Conservation (phyloP, 1,140 invertebrate genomes). For the Mamestra configurata region DNA sequence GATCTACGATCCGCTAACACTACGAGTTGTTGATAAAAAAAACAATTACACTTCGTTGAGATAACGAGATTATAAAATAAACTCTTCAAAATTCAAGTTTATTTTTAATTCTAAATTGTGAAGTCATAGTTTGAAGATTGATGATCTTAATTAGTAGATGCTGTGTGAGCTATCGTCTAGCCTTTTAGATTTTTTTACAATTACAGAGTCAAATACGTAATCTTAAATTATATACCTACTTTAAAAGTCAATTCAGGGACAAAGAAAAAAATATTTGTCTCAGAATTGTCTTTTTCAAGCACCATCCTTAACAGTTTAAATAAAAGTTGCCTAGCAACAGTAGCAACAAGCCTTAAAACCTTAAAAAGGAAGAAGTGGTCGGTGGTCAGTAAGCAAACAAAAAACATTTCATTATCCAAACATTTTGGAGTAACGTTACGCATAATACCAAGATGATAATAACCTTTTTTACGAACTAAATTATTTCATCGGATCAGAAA, state of each 20-base stretch:
- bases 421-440: background rate
- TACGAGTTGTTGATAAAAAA: slow-evolving; percentile 5
- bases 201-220: no score
- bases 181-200: no score
- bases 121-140: background rate
- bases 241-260: no score
- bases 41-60: slow-evolving; percentile 27
- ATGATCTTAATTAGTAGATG: slow-evolving; percentile 1
- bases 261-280: no score
- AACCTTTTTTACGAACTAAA: background rate
- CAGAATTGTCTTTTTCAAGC: no score
- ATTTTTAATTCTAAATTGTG: background rate
- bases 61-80: slow-evolving; percentile 33
- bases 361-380: no score
- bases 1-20: background rate
- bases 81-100: slow-evolving; percentile 16
- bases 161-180: no score
- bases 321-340: background rate
- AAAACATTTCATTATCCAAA: background rate
- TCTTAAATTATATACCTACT: no score
- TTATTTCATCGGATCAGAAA: slow-evolving; percentile 18
- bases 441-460: background rate
- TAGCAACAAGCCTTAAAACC: no score
- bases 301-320: no score
- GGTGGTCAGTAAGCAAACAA: background rate